Evolutionary conservation across 2,888 invertebrate genomes (phyloP).

Genomic region (Sesia bembeciformis): DNA sequence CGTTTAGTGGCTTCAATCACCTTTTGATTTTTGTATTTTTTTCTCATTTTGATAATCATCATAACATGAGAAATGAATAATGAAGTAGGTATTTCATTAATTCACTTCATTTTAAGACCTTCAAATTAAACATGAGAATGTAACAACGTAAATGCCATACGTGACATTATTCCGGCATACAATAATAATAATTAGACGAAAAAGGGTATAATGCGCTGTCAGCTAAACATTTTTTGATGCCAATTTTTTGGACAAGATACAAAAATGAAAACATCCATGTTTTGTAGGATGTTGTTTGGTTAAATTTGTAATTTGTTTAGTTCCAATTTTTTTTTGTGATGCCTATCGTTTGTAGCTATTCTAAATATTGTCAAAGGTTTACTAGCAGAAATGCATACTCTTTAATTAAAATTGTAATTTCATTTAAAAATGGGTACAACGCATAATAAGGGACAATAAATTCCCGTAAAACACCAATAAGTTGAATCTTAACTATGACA

Average conservation of each 20-base stretch:
- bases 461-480: slow-evolving; percentile 44
- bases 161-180: slow-evolving; percentile 58
- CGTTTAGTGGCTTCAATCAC: too few species aligned
- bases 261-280: too few species aligned
- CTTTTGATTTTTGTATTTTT: background rate
- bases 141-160: slow-evolving; percentile 31
- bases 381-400: too few species aligned
- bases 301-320: too few species aligned
- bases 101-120: background rate
- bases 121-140: slow-evolving; percentile 34
- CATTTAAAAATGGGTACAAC: slow-evolving; percentile 54
- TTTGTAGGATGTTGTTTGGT: too few species aligned
- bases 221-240: slow-evolving; percentile 11
- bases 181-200: slow-evolving; percentile 26
- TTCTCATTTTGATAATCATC: background rate
- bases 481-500: slow-evolving; percentile 54
- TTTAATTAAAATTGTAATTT: slow-evolving; percentile 9
- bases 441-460: slow-evolving; percentile 21
- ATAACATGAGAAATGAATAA: background rate
- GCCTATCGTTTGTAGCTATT: too few species aligned
- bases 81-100: too few species aligned
- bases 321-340: too few species aligned
- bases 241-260: too few species aligned
- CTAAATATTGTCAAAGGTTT: too few species aligned
- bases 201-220: slow-evolving; percentile 43